These are phyloP conservation scores for Grantiella picta DNA, from an alignment of 2,113 vertebrate genomes.

Conservation along the genomic window DNA sequence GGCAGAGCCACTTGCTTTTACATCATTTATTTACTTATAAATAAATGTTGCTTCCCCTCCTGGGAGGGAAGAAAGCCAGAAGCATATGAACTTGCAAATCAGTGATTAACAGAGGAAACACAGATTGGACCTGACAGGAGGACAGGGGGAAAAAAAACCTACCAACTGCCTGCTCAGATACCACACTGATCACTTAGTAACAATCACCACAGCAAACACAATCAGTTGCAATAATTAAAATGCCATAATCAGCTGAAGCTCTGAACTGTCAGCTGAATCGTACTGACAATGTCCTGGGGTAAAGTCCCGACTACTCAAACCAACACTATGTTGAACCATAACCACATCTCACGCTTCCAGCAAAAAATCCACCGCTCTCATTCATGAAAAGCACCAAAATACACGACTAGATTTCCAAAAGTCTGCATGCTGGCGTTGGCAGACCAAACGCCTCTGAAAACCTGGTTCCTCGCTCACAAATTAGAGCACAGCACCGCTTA, in stretches of 20 bases:
- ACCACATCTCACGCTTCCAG: background rate
- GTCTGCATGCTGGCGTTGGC: background rate
- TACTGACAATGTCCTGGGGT: background rate
- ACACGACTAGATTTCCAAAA: background rate
- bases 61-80: constrained; percentile 17
- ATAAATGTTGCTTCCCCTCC: background rate
- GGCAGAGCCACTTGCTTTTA: background rate
- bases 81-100: constrained; percentile 30
- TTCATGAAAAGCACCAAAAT: background rate
- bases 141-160: background rate
- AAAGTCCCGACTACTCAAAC: background rate
- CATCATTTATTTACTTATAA: constrained; percentile 24
- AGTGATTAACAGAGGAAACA: background rate
- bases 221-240: background rate
- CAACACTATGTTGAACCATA: background rate
- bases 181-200: background rate
- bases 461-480: background rate
- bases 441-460: background rate
- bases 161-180: background rate
- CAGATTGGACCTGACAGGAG: constrained; percentile 14
- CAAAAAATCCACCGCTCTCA: background rate
- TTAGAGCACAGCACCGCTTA: background rate
- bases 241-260: background rate
- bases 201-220: background rate
- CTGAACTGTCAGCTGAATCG: background rate